Evolutionary conservation across 2,797 vertebrate species (phyloP).

Genomic region (Halcyon badia): DNA sequence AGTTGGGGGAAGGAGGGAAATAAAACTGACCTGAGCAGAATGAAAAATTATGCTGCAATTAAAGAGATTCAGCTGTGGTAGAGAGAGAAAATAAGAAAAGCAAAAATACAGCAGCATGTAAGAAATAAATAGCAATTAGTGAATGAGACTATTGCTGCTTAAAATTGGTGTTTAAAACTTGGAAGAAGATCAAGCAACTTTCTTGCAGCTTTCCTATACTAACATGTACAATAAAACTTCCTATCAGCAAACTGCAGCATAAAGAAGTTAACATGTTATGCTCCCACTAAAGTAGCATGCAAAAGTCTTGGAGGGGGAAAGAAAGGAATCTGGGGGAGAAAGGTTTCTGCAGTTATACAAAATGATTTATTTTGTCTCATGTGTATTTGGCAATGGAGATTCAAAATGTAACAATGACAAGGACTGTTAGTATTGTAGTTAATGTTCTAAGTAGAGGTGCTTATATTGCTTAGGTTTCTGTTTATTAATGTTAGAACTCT

Average conservation of each 20-base stretch:
- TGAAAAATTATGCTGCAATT: constrained; percentile 53
- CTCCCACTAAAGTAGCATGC: constrained; percentile 59
- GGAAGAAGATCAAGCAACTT: constrained; percentile 73
- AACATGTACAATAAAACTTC: constrained; percentile 58
- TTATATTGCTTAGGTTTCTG: background rate
- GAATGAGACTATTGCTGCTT: constrained; percentile 53
- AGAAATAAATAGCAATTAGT: constrained; percentile 70
- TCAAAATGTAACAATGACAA: constrained; percentile 23
- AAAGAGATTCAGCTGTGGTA: constrained; percentile 23
- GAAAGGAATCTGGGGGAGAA: constrained; percentile 49
- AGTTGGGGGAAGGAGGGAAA: constrained; percentile 11
- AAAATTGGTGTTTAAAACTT: constrained; percentile 72
- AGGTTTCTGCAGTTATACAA: constrained; percentile 29
- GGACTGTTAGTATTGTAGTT: background rate
- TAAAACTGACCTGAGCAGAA: constrained; percentile 55
- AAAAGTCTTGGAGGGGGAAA: constrained; percentile 50
- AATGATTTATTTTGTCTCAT: constrained; percentile 35
- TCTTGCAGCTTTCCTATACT: constrained; percentile 36
- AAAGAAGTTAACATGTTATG: constrained; percentile 33
- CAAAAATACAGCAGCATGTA: constrained; percentile 48
- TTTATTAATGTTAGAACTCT: background rate
- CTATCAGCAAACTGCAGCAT: constrained; percentile 66
- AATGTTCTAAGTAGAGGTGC: background rate
- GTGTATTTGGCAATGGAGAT: constrained; percentile 30
- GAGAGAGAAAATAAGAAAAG: constrained; percentile 35